These are phyloP conservation scores for Drepana falcataria DNA, from an alignment of 2,888 invertebrate genomes.

Conservation along the genomic window DNA sequence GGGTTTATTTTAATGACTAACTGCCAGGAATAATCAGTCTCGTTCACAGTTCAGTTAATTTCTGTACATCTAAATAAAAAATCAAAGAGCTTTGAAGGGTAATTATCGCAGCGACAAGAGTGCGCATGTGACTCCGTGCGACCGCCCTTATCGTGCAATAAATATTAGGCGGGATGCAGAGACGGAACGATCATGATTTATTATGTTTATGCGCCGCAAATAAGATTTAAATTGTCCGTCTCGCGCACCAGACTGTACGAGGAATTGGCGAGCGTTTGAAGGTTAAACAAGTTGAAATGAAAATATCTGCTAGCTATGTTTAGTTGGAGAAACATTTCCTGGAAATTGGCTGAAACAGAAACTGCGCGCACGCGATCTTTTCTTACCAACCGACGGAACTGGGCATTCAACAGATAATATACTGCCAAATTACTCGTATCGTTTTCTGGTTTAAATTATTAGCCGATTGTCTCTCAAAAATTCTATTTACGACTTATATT, in stretches of 20 bases:
- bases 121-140: slow-evolving; percentile 10
- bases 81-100: background rate
- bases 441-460: too few species aligned
- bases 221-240: slow-evolving; percentile 49
- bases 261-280: slow-evolving; percentile 56
- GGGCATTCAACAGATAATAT: slow-evolving; percentile 12
- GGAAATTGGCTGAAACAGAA: slow-evolving; percentile 45
- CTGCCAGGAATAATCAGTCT: too few species aligned
- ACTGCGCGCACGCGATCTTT: slow-evolving; percentile 40
- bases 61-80: background rate
- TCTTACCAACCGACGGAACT: slow-evolving; percentile 44
- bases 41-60: background rate
- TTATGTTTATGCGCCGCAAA: slow-evolving; percentile 48
- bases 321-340: slow-evolving; percentile 43
- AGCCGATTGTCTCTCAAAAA: too few species aligned
- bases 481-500: too few species aligned
- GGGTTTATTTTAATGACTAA: too few species aligned
- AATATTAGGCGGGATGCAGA: slow-evolving; percentile 36
- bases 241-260: slow-evolving; percentile 43
- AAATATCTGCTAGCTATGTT: slow-evolving; percentile 32
- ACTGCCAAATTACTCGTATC: too few species aligned
- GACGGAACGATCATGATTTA: slow-evolving; percentile 52
- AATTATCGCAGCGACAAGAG: background rate
- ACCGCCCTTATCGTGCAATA: slow-evolving; percentile 40
- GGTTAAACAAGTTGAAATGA: slow-evolving; percentile 56